Evolutionary conservation across 2,888 invertebrate genomes (phyloP), one percentile per base, ranked within the genome.

Genomic region (Pheosia gnoma): DNA sequence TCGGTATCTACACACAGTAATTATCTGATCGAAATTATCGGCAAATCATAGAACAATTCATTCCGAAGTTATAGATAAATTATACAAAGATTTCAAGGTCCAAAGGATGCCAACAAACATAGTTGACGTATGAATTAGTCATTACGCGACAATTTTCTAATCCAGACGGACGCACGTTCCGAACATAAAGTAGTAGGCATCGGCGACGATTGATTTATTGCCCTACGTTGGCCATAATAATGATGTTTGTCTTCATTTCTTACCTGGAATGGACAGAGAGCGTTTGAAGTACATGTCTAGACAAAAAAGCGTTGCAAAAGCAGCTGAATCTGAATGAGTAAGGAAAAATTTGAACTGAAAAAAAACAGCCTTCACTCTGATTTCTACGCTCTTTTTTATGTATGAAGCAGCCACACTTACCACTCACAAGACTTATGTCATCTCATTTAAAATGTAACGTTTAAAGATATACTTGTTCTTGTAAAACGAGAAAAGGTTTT

Each of bases 141-240:
- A 74, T 70, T 72, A 71, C 66, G 71, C 66, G 68, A 62, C 71
- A 75, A 77, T 75, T 74, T 74, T 72, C 67, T 69, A 70, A 76
- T 70, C 67, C 70, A 78, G 77, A 82, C 79, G 79, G 75, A 77
- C 80, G 80, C 84, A 86, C 86, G 86, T 80, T 77, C 78, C 67
- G 66, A 77, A 79, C 83, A 84, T 90, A 89, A 89, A 90, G 74
- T 77, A 79, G 71, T 78, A 77, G 80, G 82, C 83, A 82, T 77
- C 76, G 85, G 75, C 78, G 80, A 79, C 79, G 76, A 79, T 79
- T 89, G 91, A 92, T 92, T 91, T 91, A 93, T 91, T 77, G 80
- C 81, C 74, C 70, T 77, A 72, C 74, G 83, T 77, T 82, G 84
- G 74, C 84, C 88, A 91, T 90, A 87, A 81, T 88, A 89, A 90